phyloP scores from a whole-genome alignment of 2,888 invertebrate genomes.

The Rhagonycha fulva region DNA sequence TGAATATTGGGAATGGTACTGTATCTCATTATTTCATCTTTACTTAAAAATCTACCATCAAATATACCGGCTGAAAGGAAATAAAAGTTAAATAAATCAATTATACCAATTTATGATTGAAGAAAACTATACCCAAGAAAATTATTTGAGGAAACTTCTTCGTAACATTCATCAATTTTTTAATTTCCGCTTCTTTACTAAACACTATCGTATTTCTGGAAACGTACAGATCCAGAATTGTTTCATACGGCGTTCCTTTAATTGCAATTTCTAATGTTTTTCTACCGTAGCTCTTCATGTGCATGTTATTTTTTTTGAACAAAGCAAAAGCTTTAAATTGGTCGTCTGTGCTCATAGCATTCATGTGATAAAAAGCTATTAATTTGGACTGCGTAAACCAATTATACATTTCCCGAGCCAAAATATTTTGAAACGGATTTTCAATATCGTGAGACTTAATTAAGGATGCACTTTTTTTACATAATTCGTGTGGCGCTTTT shows the following conservation, averaged over 20 bases:
- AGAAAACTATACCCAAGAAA: constrained; percentile 61
- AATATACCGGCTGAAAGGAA: constrained; percentile 69
- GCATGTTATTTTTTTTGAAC: constrained; percentile 70
- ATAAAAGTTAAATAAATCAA: not conserved
- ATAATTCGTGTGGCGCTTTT: constrained; percentile 59
- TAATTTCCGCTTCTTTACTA: constrained; percentile 67
- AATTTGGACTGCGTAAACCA: constrained; percentile 74
- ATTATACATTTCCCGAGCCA: constrained; percentile 72
- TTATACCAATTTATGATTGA: too few relatives aligned
- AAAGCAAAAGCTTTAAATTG: constrained; percentile 66
- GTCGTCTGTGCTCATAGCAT: constrained; percentile 70
- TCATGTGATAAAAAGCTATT: constrained; percentile 73
- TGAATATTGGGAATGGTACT: constrained; percentile 69
- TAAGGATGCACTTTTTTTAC: constrained; percentile 51
- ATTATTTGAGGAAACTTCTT: constrained; percentile 74
- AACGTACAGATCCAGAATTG: constrained; percentile 66
- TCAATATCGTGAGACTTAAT: constrained; percentile 53
- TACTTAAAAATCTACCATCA: constrained; percentile 69
- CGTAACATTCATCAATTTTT: constrained; percentile 65
- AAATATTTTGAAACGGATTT: constrained; percentile 73
- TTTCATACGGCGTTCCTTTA: constrained; percentile 68
- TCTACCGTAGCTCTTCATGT: constrained; percentile 67
- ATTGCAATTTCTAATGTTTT: constrained; percentile 70
- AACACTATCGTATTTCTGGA: constrained; percentile 71
- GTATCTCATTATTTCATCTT: constrained; percentile 70